phyloP scores from a whole-genome alignment of 2,797 vertebrate species.

The Gymnothorax javanicus region DNA sequence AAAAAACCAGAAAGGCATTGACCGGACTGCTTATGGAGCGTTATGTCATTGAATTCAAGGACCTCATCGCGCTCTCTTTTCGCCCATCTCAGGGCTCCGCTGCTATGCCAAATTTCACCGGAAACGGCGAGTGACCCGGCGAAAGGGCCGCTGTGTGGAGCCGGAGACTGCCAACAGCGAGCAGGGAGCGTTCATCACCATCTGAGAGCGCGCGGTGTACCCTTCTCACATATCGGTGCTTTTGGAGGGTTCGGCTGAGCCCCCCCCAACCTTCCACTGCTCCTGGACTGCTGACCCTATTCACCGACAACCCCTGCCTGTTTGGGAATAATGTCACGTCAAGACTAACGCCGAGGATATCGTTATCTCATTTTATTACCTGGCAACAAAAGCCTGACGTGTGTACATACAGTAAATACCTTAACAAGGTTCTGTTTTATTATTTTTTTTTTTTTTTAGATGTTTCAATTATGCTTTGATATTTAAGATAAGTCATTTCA shows the following conservation, averaged over 20 bases:
- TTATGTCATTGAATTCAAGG: not conserved
- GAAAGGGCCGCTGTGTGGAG: conserved; percentile 82
- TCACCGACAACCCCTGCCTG: not conserved
- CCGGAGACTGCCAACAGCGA: conserved; percentile 27
- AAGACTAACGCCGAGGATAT: not conserved
- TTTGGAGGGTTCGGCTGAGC: not conserved
- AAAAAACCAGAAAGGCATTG: not conserved
- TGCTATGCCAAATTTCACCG: conserved; percentile 83
- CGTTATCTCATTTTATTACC: not conserved
- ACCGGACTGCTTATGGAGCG: not conserved
- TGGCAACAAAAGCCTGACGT: conserved; percentile 8
- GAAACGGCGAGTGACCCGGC: conserved; percentile 76
- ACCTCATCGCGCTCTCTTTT: not conserved
- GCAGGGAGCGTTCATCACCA: conserved; percentile 33
- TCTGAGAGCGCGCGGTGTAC: not conserved
- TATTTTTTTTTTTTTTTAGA: not conserved
- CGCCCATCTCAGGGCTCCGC: conserved; percentile 69
- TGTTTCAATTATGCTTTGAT: conserved; percentile 4
- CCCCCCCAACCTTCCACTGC: not conserved
- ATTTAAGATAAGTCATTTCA: not conserved
- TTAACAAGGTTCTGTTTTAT: conserved; percentile 1
- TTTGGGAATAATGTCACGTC: conserved; percentile 11
- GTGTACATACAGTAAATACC: not conserved
- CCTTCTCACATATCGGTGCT: not conserved
- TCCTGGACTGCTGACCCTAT: not conserved